Conservation (phyloP, 2,113 vertebrate species). For the Morphnarchus princeps region DNA sequence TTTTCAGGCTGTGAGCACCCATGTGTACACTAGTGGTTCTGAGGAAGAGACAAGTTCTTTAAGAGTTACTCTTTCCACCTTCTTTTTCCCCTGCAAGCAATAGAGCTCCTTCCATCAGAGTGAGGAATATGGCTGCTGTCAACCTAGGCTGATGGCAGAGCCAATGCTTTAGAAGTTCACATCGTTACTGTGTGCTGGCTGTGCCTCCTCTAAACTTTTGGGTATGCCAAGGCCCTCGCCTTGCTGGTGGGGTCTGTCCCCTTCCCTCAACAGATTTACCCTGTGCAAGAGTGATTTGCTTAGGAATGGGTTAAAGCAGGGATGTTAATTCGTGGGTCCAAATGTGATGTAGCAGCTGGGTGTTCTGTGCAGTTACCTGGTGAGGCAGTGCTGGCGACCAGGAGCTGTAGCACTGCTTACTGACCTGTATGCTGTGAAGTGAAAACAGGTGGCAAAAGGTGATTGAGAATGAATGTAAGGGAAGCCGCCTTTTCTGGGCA, state of each 20-base stretch:
- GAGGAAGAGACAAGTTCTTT: background rate
- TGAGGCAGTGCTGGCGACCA: background rate
- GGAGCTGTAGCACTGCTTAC: background rate
- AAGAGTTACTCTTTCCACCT: background rate
- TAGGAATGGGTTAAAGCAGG: background rate
- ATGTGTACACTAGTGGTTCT: rapidly evolving
- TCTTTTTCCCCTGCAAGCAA: background rate
- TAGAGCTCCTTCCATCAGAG: background rate
- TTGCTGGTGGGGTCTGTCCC: background rate
- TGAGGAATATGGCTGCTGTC: background rate
- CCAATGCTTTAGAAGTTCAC: background rate
- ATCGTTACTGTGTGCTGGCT: background rate
- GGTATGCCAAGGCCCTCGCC: background rate
- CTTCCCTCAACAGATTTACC: background rate
- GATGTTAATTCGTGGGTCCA: rapidly evolving
- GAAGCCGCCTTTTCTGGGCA: background rate
- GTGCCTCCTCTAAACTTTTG: background rate
- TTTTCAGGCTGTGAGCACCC: background rate
- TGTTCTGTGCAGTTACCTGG: background rate
- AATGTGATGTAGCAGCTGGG: background rate
- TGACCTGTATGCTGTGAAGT: background rate
- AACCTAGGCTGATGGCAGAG: background rate
- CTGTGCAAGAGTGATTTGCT: background rate
- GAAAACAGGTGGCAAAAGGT: background rate
- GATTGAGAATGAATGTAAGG: background rate